Evolutionary conservation across 2,888 invertebrate genomes (phyloP).

Genomic region (Oxyscelio sp.): DNA sequence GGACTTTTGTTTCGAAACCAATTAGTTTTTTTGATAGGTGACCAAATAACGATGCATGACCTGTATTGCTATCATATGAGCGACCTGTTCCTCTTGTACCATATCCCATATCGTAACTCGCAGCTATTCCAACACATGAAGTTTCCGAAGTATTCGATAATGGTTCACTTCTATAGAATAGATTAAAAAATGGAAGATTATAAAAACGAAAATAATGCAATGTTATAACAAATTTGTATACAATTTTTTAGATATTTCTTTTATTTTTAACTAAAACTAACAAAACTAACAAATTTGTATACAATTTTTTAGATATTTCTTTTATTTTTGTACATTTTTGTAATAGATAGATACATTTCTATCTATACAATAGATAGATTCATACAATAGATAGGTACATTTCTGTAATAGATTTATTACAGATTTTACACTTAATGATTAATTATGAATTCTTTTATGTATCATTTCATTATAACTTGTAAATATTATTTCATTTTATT

Average conservation of each 20-base stretch:
- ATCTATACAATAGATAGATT: no score
- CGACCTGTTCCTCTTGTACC: constrained; percentile 25
- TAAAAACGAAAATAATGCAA: neutral
- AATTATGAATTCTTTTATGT: no score
- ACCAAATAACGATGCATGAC: constrained; percentile 25
- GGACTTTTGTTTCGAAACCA: constrained; percentile 60
- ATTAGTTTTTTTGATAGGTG: constrained; percentile 65
- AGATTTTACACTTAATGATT: neutral
- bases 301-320: neutral
- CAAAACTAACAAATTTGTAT: no score
- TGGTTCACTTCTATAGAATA: neutral
- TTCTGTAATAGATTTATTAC: no score
- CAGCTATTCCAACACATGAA: constrained; percentile 27
- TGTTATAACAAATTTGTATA: neutral
- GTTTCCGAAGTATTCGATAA: neutral
- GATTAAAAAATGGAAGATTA: neutral
- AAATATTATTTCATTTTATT: no score
- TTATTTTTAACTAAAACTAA: no score
- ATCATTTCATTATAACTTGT: no score
- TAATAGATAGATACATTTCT: no score
- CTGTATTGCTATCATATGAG: constrained; percentile 25
- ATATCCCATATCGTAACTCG: constrained; percentile 34
- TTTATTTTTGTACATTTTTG: neutral
- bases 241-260: no score
- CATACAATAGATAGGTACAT: no score